Evolutionary conservation across 2,888 invertebrate species (phyloP).

Genomic region (Heterodera filipjevi): DNA sequence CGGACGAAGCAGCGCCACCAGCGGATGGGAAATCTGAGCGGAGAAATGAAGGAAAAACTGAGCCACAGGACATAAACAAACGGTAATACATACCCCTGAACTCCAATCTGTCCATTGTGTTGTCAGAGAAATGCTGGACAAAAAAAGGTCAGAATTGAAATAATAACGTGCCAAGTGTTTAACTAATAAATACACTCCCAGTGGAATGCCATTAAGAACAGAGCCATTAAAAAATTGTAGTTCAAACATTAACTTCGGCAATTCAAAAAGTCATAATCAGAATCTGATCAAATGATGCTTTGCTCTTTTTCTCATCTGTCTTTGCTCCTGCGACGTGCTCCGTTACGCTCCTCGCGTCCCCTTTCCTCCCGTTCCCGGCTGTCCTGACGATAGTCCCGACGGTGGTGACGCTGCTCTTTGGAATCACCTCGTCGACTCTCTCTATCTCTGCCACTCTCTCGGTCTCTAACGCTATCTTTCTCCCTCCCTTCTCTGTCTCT

Average conservation of each 20-base stretch:
- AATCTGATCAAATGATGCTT: no score
- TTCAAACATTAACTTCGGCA: no score
- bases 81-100: neutral
- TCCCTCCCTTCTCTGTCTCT: neutral
- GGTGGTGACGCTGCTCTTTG: constrained; percentile 15
- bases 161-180: neutral
- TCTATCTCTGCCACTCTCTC: constrained; percentile 7
- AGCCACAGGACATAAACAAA: neutral
- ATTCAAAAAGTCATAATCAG: no score
- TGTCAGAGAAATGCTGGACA: neutral
- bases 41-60: neutral
- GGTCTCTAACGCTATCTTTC: neutral
- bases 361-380: constrained; percentile 22
- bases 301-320: constrained; percentile 28
- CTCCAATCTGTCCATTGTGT: neutral
- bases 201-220: no score
- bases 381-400: constrained; percentile 34
- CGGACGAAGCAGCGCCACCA: neutral
- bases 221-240: no score
- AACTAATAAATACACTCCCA: no score
- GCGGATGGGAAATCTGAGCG: neutral
- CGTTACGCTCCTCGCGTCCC: neutral
- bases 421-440: neutral
- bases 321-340: constrained; percentile 37
- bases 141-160: neutral